Conservation (phyloP, 2,113 vertebrate genomes). For the Hymenochirus boettgeri region DNA sequence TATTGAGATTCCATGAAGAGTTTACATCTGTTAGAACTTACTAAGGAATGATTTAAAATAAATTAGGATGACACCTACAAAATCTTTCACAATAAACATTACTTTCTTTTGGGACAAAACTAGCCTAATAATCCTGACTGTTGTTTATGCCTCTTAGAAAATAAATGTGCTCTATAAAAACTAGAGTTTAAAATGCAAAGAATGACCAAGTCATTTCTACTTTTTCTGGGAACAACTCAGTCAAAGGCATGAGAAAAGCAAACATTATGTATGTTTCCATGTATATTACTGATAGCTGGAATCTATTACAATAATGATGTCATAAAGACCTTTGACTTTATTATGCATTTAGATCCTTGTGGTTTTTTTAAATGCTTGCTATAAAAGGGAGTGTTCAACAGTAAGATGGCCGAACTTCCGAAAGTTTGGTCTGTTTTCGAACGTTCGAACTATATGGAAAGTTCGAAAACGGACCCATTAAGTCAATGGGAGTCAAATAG, state of each 20-base stretch:
- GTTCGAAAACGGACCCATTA: too few species aligned
- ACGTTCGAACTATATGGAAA: too few species aligned
- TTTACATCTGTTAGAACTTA: slow-evolving; percentile 27
- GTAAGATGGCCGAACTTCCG: too few species aligned
- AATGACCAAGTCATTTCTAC: slow-evolving; percentile 19
- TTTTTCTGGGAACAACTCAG: slow-evolving; percentile 30
- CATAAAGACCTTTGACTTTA: slow-evolving; percentile 15
- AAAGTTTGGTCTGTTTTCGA: too few species aligned
- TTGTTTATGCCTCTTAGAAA: slow-evolving; percentile 34
- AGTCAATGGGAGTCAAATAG: too few species aligned
- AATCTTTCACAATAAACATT: slow-evolving; percentile 42
- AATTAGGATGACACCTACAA: slow-evolving; percentile 47
- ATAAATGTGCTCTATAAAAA: slow-evolving; percentile 41
- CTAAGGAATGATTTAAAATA: slow-evolving; percentile 38
- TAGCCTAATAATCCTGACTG: slow-evolving; percentile 40
- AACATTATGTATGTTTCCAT: slow-evolving; percentile 33
- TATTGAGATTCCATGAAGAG: slow-evolving; percentile 20
- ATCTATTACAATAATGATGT: slow-evolving; percentile 28
- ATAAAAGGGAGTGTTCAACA: too few species aligned
- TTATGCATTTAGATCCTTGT: slow-evolving; percentile 5
- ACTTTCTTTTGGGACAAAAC: slow-evolving; percentile 16
- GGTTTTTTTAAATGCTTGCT: slow-evolving; percentile 17
- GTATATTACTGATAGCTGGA: slow-evolving; percentile 18
- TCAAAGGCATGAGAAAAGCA: slow-evolving; percentile 27
- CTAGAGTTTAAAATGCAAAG: slow-evolving; percentile 20